phyloP scores from a whole-genome alignment of 2,113 vertebrate genomes.

The Strigops habroptila region DNA sequence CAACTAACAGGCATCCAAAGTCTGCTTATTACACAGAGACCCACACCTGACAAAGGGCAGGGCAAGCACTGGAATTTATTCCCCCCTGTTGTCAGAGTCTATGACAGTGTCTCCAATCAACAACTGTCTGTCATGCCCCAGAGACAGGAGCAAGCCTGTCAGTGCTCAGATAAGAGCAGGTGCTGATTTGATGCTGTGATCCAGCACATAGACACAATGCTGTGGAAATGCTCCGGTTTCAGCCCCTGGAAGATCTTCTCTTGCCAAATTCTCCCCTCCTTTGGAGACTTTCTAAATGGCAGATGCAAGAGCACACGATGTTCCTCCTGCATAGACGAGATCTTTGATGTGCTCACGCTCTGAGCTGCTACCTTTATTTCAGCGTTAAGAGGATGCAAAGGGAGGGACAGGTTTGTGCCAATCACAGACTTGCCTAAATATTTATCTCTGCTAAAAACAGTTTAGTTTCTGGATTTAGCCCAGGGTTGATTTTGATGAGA shows the following conservation, averaged over 20 bases:
- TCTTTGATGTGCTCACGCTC: neutral
- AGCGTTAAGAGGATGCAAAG: neutral
- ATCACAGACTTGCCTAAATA: neutral
- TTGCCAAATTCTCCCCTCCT: neutral
- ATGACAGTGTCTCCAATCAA: neutral
- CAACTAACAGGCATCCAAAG: neutral
- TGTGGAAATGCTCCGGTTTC: neutral
- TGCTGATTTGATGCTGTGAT: neutral
- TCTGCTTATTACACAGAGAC: fast-evolving
- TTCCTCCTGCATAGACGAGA: neutral
- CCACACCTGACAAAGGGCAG: neutral
- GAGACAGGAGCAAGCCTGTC: neutral
- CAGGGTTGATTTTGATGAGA: neutral
- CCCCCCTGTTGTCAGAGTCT: neutral
- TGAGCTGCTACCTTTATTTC: neutral
- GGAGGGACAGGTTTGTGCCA: neutral
- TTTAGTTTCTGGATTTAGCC: neutral
- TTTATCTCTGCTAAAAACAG: neutral
- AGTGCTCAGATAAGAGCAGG: neutral
- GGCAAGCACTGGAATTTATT: neutral
- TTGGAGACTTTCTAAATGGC: neutral
- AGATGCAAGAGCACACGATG: fast-evolving
- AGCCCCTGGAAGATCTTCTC: neutral
- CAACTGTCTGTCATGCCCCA: neutral
- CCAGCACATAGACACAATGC: neutral